Conservation (phyloP, 2,888 invertebrate species). For the Allygus modestus region DNA sequence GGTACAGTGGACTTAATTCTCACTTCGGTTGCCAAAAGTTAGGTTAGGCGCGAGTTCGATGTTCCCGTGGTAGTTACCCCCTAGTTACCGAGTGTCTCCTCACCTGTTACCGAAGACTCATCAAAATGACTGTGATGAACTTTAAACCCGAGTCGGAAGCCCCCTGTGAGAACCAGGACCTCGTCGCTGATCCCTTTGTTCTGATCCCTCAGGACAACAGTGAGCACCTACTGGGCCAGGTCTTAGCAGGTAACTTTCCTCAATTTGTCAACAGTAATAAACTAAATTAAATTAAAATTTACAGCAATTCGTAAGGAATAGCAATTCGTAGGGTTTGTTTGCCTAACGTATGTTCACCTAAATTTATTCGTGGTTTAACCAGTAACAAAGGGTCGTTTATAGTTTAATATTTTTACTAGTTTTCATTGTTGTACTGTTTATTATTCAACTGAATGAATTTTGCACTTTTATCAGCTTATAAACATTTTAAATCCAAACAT, state of each 20-base stretch:
- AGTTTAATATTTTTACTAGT: too few relatives aligned
- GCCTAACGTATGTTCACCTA: too few relatives aligned
- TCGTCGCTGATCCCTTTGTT: slow-evolving; percentile 62
- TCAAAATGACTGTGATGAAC: slow-evolving; percentile 65
- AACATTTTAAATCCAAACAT: too few relatives aligned
- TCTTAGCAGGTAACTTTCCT: slow-evolving; percentile 79
- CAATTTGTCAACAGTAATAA: too few relatives aligned
- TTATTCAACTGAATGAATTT: too few relatives aligned
- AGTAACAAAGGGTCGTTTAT: too few relatives aligned
- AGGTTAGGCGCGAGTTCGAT: slow-evolving; percentile 36
- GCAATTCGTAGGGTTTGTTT: too few relatives aligned
- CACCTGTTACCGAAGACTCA: slow-evolving; percentile 17
- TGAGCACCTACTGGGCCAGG: slow-evolving; percentile 79
- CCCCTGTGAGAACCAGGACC: slow-evolving; percentile 52
- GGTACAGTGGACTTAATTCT: background rate
- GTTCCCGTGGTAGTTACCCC: background rate
- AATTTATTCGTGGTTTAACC: too few relatives aligned
- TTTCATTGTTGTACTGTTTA: too few relatives aligned
- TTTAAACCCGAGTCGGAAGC: slow-evolving; percentile 62
- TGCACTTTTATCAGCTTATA: too few relatives aligned
- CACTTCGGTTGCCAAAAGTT: slow-evolving; percentile 33
- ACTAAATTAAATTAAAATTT: too few relatives aligned
- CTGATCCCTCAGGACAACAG: slow-evolving; percentile 75
- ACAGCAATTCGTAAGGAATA: too few relatives aligned
- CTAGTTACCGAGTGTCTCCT: slow-evolving; percentile 4